A percentile compares a stretch with the other conserved stretches of the same genome.
These are phyloP conservation scores for Leptoteleia sp. DNA, from an alignment of 1,140 invertebrate species.

Conservation along the genomic window DNA sequence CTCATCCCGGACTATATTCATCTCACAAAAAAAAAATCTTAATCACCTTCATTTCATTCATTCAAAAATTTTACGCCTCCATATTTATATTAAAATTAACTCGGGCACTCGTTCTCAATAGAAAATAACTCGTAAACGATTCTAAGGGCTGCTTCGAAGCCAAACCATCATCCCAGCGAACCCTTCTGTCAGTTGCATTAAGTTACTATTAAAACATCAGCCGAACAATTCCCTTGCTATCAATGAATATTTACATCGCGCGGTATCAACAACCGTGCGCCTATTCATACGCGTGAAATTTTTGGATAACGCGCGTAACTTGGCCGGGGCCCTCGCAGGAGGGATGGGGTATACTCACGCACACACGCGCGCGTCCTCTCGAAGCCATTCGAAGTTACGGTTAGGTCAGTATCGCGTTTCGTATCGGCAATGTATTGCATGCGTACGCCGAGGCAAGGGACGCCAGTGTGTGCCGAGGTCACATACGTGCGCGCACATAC, in stretches of 20 bases:
- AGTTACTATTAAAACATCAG: background rate
- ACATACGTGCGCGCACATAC: constrained; percentile 18
- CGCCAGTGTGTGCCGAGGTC: constrained; percentile 53
- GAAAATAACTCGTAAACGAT: too few species aligned
- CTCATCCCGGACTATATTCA: too few species aligned
- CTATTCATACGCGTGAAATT: constrained; percentile 15
- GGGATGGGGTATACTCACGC: constrained; percentile 11
- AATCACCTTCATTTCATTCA: too few species aligned
- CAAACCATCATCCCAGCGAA: too few species aligned
- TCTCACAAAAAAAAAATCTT: too few species aligned
- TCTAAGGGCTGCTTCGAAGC: too few species aligned
- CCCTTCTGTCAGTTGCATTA: background rate
- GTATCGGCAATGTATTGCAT: constrained; percentile 54
- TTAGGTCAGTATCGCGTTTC: constrained; percentile 68
- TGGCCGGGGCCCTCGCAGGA: background rate
- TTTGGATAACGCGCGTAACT: background rate
- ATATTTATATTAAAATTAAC: too few species aligned
- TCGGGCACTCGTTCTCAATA: too few species aligned
- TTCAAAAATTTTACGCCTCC: too few species aligned
- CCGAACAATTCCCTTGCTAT: background rate
- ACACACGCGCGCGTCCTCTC: constrained; percentile 30
- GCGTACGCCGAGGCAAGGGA: constrained; percentile 34
- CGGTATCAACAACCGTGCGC: background rate
- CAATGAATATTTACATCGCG: constrained; percentile 16
- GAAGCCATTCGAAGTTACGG: constrained; percentile 61